These are phyloP conservation scores for Lottia scabra DNA, from an alignment of 2,888 invertebrate species.

Conservation along the genomic window DNA sequence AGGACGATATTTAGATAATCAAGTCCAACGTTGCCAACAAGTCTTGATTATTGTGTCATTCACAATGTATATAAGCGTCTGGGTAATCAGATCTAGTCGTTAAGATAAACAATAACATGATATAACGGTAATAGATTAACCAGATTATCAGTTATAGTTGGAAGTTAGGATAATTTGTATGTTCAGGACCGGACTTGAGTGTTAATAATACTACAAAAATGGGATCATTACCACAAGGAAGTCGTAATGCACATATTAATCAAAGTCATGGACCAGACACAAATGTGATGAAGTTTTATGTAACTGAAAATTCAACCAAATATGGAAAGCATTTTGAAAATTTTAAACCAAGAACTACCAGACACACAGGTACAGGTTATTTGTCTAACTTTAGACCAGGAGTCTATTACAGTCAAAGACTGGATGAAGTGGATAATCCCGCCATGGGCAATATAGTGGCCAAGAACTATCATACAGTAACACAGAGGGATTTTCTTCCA, in stretches of 20 bases:
- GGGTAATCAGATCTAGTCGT: too few relatives aligned
- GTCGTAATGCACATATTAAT: slow-evolving; percentile 60
- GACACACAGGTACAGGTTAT: slow-evolving; percentile 67
- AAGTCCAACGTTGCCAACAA: too few relatives aligned
- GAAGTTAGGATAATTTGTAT: too few relatives aligned
- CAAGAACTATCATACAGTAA: slow-evolving; percentile 65
- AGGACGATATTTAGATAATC: too few relatives aligned
- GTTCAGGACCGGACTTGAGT: too few relatives aligned
- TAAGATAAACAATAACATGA: too few relatives aligned
- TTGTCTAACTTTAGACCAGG: slow-evolving; percentile 66
- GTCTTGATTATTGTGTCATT: too few relatives aligned
- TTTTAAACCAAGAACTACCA: slow-evolving; percentile 62
- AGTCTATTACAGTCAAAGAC: slow-evolving; percentile 63
- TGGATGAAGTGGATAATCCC: slow-evolving; percentile 68
- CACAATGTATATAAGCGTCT: too few relatives aligned
- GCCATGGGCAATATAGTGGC: slow-evolving; percentile 60
- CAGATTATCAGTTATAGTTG: too few relatives aligned
- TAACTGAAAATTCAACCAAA: slow-evolving; percentile 64
- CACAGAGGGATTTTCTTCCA: slow-evolving; percentile 60
- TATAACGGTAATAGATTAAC: too few relatives aligned
- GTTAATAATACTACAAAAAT: slow-evolving; percentile 34
- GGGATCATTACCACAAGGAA: slow-evolving; percentile 61
- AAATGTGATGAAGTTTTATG: slow-evolving; percentile 68
- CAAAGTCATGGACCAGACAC: slow-evolving; percentile 67
- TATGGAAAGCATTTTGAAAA: slow-evolving; percentile 65